These are phyloP conservation scores for Bubo scandiacus DNA, from an alignment of 2,113 vertebrate species.

Conservation along the genomic window DNA sequence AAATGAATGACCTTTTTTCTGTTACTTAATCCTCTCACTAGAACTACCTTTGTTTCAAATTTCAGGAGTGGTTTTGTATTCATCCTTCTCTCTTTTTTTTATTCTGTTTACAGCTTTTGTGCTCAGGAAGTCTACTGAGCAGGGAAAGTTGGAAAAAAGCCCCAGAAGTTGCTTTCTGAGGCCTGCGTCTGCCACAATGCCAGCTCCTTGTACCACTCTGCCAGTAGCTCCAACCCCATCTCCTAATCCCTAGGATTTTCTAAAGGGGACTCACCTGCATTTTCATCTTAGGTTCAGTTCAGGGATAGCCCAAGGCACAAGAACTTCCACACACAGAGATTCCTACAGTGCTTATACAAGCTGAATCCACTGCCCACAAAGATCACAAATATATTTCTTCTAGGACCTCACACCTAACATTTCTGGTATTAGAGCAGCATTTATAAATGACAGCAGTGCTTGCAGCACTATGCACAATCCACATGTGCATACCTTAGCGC, in stretches of 20 bases:
- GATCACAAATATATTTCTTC: conserved; percentile 1
- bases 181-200: accelerated
- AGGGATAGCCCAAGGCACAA: neutral
- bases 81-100: neutral
- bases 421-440: neutral
- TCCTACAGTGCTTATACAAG: neutral
- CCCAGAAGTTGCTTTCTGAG: accelerated
- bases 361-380: neutral
- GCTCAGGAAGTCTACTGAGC: neutral
- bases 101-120: neutral
- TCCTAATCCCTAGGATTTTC: neutral
- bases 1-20: conserved; percentile 44
- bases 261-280: neutral
- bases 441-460: neutral
- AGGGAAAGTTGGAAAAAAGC: neutral
- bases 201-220: neutral
- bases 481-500: neutral
- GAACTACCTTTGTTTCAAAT: conserved; percentile 12
- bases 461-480: neutral
- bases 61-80: neutral
- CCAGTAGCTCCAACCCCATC: neutral
- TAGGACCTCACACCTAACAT: neutral
- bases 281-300: neutral
- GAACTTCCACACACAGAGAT: neutral
- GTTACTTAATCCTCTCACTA: conserved; percentile 50